A percentile compares a stretch with the other conserved stretches of the same genome.
These are phyloP conservation scores for Campoplex capitator DNA, from an alignment of 2,888 invertebrate genomes.

Conservation along the genomic window DNA sequence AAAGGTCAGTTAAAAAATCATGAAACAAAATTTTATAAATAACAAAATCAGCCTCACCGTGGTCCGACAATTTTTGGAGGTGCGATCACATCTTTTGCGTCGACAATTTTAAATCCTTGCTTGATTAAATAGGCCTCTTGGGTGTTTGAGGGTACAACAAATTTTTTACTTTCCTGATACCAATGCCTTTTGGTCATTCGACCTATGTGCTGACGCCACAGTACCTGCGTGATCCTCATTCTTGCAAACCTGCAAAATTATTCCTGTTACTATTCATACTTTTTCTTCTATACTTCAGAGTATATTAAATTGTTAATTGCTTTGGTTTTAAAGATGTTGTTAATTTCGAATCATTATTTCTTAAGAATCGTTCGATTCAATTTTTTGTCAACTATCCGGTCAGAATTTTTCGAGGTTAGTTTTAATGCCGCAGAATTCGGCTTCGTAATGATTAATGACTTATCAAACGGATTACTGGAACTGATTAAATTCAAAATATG, in stretches of 20 bases:
- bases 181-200: slow-evolving; percentile 91
- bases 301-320: neutral
- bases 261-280: neutral
- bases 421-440: neutral
- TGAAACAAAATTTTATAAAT: neutral
- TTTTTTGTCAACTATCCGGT: neutral
- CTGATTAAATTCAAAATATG: neutral
- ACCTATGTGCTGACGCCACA: slow-evolving; percentile 90
- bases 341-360: neutral
- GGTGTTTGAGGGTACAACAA: slow-evolving; percentile 86
- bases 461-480: neutral
- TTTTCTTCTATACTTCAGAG: neutral
- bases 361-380: neutral
- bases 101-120: slow-evolving; percentile 87
- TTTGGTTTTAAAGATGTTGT: neutral
- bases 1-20: too few relatives aligned
- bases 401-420: neutral
- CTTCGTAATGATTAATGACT: neutral
- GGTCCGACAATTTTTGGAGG: slow-evolving; percentile 78
- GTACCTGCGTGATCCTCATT: slow-evolving; percentile 89
- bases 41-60: slow-evolving; percentile 53
- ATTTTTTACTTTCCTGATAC: slow-evolving; percentile 88
- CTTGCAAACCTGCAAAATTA: neutral
- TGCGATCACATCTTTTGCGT: slow-evolving; percentile 87
- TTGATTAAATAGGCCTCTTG: slow-evolving; percentile 85